phyloP scores from a whole-genome alignment of 2,888 invertebrate species.

The Himalopsyche kuldschensis region DNA sequence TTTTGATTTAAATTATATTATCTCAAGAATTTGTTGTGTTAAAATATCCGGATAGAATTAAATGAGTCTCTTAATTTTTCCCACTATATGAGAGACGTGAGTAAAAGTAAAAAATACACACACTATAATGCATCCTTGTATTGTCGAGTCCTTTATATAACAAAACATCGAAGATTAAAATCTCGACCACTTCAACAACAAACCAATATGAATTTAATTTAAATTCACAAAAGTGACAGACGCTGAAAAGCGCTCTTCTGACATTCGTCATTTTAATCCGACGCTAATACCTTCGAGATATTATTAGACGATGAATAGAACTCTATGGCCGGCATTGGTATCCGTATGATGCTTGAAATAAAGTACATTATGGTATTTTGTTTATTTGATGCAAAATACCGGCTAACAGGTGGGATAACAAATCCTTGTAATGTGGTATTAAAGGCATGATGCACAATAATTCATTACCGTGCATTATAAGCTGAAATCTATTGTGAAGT shows the following conservation, averaged over 20 bases:
- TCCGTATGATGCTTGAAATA: neutral
- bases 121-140: neutral
- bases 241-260: conserved; percentile 14
- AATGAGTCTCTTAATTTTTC: no score
- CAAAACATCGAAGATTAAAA: neutral
- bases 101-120: neutral
- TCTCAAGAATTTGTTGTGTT: no score
- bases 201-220: conserved; percentile 19
- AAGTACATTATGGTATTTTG: neutral
- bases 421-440: neutral
- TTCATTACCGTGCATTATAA: no score
- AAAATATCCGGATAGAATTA: no score
- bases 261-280: conserved; percentile 33
- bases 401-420: neutral
- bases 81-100: neutral
- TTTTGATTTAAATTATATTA: no score
- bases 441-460: no score
- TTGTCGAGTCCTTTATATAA: neutral
- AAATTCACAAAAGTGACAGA: conserved; percentile 21
- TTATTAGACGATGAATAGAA: neutral
- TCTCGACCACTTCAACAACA: neutral
- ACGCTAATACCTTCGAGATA: conserved; percentile 28
- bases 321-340: neutral
- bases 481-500: no score
- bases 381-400: neutral